Percentiles rank a stretch among this genome's conserved stretches.
These are phyloP conservation scores for Maniola hyperantus DNA, from an alignment of 2,888 invertebrate genomes.

Conservation along the genomic window DNA sequence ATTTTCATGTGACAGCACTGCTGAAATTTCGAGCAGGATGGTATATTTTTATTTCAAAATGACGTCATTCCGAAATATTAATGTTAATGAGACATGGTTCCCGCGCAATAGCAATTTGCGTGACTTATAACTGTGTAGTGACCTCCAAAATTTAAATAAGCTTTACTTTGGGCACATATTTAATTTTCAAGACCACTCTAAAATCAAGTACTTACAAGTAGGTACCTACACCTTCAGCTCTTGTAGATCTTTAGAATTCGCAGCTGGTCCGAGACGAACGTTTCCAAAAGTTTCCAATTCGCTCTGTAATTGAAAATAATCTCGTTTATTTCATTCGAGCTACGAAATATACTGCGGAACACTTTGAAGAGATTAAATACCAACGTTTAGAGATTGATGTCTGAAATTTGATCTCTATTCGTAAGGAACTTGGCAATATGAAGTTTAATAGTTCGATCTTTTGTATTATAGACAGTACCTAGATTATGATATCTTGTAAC, in stretches of 20 bases:
- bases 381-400: not conserved
- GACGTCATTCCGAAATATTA: too few relatives aligned
- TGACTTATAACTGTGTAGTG: too few relatives aligned
- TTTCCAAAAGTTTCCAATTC: slow-evolving; percentile 12
- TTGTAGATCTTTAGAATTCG: not conserved
- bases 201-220: slow-evolving; percentile 5
- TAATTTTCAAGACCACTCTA: slow-evolving; percentile 5
- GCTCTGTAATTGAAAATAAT: slow-evolving; percentile 11
- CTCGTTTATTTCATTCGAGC: not conserved
- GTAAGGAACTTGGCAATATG: too few relatives aligned
- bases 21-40: too few relatives aligned
- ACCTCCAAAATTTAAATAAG: not conserved
- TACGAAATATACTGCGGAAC: not conserved
- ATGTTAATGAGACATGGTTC: too few relatives aligned
- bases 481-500: not conserved
- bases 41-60: too few relatives aligned
- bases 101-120: too few relatives aligned
- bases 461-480: slow-evolving; percentile 6
- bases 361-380: not conserved
- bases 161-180: not conserved
- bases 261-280: not conserved
- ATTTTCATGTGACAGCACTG: too few relatives aligned
- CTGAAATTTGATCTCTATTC: not conserved
- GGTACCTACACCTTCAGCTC: not conserved
- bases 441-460: not conserved